A percentile compares a stretch with the other conserved stretches of the same genome.
Evolutionary conservation across 2,888 invertebrate species (phyloP).

Genomic region (Megaustenia siamemsis): DNA sequence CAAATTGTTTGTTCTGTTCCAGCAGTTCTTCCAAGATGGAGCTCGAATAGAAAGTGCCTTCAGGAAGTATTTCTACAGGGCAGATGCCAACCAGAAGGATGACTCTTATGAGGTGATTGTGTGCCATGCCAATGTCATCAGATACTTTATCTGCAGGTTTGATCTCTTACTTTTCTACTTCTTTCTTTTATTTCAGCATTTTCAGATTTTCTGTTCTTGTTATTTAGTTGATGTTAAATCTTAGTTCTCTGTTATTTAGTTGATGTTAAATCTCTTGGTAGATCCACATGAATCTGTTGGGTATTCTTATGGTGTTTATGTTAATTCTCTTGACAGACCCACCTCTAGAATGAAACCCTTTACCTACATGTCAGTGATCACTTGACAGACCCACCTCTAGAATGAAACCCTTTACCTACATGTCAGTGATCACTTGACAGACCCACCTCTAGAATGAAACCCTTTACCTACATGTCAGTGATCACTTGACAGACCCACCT

Average conservation of each 20-base stretch:
- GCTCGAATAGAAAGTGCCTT: conserved; percentile 97
- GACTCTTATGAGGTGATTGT: conserved; percentile 94
- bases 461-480: too few relatives aligned
- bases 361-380: neutral
- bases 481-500: too few relatives aligned
- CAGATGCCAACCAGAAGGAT: conserved; percentile 87
- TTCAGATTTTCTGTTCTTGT: neutral
- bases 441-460: too few relatives aligned
- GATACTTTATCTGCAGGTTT: conserved; percentile 84
- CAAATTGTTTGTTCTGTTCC: conserved; percentile 67
- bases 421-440: too few relatives aligned
- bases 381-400: too few relatives aligned
- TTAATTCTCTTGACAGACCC: neutral
- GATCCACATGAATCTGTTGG: too few relatives aligned
- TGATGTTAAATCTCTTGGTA: neutral
- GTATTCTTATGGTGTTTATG: too few relatives aligned
- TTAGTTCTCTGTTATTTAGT: neutral
- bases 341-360: neutral
- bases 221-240: neutral
- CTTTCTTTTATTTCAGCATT: neutral
- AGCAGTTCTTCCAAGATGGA: conserved; percentile 96
- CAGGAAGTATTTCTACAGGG: conserved; percentile 94
- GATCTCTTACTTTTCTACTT: conserved; percentile 17
- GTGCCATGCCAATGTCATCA: conserved; percentile 98
- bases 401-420: too few relatives aligned